Evolutionary conservation across 2,113 vertebrate genomes (phyloP), one percentile per base, ranked within the genome.

Genomic region (Pterocles burchelli): DNA sequence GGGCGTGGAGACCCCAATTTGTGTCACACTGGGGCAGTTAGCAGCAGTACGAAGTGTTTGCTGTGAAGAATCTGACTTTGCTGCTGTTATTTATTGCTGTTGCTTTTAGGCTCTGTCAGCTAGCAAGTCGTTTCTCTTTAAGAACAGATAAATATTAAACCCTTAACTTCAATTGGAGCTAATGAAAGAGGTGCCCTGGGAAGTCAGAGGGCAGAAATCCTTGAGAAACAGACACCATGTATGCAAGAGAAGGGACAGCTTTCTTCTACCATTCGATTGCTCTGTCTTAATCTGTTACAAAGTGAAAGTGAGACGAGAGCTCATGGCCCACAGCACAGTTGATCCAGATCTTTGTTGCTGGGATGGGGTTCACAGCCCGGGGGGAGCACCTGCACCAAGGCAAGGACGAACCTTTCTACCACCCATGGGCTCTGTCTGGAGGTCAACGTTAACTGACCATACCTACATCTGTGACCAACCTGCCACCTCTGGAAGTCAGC

Each of bases 71-170:
- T 66, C 2, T 9, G 55, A 48, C 24, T 65, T 90, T 86, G n/a
- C 70, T 77, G 66, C 76, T 89, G 10, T 72, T 93, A 43, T 36
- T 86, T 92, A 71, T 75, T 76, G 70, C 59, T 79, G 26, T 28
- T 48, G 54, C 34, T 87, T 77, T 92, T 46, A 82, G 70, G 11
- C 41, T 90, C 18, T 73, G 45, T 72, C 83, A 87, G 66, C 36
- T 84, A 61, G 6, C 36, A 77, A 61, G 65, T 13, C 67, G 66
- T 46, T 88, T 82, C 51, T 71, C 72, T 86, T 92, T 33, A 84
- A 89, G 57, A 71, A 84, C 34, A 90, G 88, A 89, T 62, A 91
- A 95, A 72, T 84, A 90, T 66, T 85, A 92, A 89, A 89, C n/a
- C 11, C 17, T 79, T 73, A 67, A 81, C 73, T 89, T 94, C 45